Evolutionary conservation across 2,113 vertebrate genomes (phyloP).

Genomic region (Platichthys flesus): DNA sequence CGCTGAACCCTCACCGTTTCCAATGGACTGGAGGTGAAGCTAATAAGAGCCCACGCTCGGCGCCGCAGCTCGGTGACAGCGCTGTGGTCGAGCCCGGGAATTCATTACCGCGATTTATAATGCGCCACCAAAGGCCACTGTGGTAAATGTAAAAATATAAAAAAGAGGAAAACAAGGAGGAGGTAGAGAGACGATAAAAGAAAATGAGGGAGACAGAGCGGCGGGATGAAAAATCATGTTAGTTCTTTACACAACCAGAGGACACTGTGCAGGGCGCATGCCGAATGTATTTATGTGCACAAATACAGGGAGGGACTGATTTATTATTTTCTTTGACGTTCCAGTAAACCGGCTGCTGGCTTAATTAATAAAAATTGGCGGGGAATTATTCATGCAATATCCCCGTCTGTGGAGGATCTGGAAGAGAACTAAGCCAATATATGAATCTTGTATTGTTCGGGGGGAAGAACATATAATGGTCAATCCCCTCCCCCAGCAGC

Average conservation of each 20-base stretch:
- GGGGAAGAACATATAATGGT: conserved; percentile 20
- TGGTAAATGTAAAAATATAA: conserved; percentile 32
- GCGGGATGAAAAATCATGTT: conserved; percentile 34
- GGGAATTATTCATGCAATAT: conserved; percentile 55
- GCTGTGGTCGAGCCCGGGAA: conserved; percentile 41
- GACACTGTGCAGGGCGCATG: conserved; percentile 38
- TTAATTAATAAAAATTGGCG: conserved; percentile 53
- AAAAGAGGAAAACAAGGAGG: neutral
- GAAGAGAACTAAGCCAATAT: conserved; percentile 34
- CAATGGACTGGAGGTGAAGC: conserved; percentile 57
- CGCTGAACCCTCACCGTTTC: conserved; percentile 49
- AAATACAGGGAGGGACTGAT: conserved; percentile 25
- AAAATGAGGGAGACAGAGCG: conserved; percentile 36
- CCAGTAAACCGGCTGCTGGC: conserved; percentile 30
- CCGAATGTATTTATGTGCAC: conserved; percentile 25
- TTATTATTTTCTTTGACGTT: conserved; percentile 37
- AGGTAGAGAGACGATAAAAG: conserved; percentile 17
- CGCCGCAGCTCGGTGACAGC: conserved; percentile 31
- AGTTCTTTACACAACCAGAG: conserved; percentile 36
- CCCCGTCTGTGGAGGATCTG: conserved; percentile 22
- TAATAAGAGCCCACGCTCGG: conserved; percentile 62
- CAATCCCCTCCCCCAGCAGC: conserved; percentile 12
- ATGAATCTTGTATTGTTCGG: conserved; percentile 24
- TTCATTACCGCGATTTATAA: conserved; percentile 73
- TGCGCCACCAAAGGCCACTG: conserved; percentile 55